phyloP scores from a whole-genome alignment of 2,113 vertebrate genomes.

The Salvelinus namaycush region DNA sequence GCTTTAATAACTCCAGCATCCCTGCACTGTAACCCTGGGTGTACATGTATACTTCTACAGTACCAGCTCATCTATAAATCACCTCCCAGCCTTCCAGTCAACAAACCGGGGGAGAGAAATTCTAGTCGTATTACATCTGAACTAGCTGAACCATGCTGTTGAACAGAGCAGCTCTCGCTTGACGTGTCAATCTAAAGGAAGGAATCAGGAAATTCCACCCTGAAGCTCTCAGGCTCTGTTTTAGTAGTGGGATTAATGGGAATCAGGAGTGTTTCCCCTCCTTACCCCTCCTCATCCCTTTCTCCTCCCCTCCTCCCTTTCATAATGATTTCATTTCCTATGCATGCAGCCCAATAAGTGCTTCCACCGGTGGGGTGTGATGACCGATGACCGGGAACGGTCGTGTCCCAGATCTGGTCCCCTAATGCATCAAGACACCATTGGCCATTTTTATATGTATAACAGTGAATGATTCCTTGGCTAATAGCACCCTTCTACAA shows the following conservation, averaged over 20 bases:
- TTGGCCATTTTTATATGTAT: too few relatives aligned
- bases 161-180: conserved; percentile 29
- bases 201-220: conserved; percentile 43
- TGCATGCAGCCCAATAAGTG: conserved; percentile 30
- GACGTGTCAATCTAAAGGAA: conserved; percentile 39
- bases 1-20: conserved; percentile 48
- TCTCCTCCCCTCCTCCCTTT: conserved; percentile 32
- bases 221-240: conserved; percentile 16
- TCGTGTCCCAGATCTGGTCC: conserved; percentile 24
- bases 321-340: conserved; percentile 54
- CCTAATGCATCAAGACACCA: background rate
- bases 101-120: conserved; percentile 26
- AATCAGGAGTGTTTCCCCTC: conserved; percentile 24
- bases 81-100: conserved; percentile 47
- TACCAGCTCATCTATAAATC: conserved; percentile 61
- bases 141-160: conserved; percentile 35
- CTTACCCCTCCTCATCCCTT: conserved; percentile 5
- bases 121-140: conserved; percentile 27
- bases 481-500: too few relatives aligned
- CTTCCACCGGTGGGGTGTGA: conserved; percentile 22
- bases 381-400: conserved; percentile 35
- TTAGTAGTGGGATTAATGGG: conserved; percentile 32
- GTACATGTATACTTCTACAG: conserved; percentile 49
- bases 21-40: conserved; percentile 37
- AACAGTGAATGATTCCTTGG: too few relatives aligned